phyloP scores from a whole-genome alignment of 53 echinoderm and acorn worm genomes.

The Actinopyga echinites region DNA sequence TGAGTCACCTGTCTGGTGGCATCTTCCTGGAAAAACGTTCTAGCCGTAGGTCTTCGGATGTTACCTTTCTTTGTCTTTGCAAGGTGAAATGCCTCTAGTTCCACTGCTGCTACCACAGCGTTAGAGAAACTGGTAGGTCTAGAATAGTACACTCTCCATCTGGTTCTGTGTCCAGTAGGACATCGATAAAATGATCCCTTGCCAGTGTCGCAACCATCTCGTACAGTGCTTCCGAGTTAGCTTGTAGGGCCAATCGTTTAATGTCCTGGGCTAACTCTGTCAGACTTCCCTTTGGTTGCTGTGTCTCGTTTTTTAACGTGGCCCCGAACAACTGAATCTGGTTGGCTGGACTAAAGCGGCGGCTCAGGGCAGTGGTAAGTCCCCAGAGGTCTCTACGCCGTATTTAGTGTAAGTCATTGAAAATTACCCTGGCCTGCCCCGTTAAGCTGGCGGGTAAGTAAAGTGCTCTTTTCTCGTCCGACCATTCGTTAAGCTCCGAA shows the following conservation, averaged over 20 bases:
- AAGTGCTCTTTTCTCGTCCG: not conserved
- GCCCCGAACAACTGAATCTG: conserved; percentile 16
- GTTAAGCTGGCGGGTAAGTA: conserved; percentile 4
- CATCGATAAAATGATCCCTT: conserved; percentile 67
- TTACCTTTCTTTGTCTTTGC: conserved; percentile 8
- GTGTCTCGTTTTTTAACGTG: not conserved
- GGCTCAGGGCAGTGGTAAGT: not conserved
- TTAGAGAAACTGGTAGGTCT: conserved; percentile 6
- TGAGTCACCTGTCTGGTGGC: not conserved
- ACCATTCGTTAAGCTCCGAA: conserved; percentile 57
- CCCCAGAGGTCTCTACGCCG: conserved; percentile 1
- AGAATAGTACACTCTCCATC: conserved; percentile 43
- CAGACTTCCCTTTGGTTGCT: conserved; percentile 1
- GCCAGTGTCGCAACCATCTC: conserved; percentile 46
- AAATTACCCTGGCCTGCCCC: conserved; percentile 10
- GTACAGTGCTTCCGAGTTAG: conserved; percentile 38
- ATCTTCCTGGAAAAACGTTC: not conserved
- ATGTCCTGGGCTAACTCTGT: conserved; percentile 33
- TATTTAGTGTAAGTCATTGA: not conserved
- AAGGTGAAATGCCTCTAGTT: conserved; percentile 24
- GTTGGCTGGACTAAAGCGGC: conserved; percentile 25
- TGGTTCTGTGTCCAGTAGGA: conserved; percentile 44
- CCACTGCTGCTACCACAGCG: conserved; percentile 23
- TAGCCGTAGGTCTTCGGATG: conserved; percentile 14
- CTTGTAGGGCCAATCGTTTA: conserved; percentile 32